Evolutionary conservation across 2,888 invertebrate genomes (phyloP), one percentile per base, ranked within the genome.

Genomic region (Nezara viridula): DNA sequence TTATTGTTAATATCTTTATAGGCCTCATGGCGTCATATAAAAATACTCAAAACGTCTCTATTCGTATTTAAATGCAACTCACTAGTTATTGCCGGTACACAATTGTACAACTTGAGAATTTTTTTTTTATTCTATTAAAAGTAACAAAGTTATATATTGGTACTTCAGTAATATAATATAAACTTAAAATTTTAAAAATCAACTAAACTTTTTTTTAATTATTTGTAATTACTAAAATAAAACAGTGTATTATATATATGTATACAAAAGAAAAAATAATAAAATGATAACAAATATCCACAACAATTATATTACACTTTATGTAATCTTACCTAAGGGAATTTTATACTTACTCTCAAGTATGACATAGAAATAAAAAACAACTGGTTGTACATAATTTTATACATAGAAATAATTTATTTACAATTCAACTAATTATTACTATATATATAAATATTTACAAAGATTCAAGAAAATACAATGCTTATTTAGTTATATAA

Each of bases 381-480:
- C 55, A 60, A 73, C 7, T 37, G 66, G 32, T 73, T 37, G 32
- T 55, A 27, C n/a, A 52, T 49, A 24, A 52, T 16, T 86, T 86
- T 50, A 55, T 52, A 52, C 86, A 86, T 52, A 37, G 86, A 52
- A 86, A 50, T 37, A 86, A 2, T 50, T 37, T 86, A 86, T 85
- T 85, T 81, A 81, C 81, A 81, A 81, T 81, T 81, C n/a, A 81
- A 81, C 81, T 81, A 81, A 81, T 81, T 40, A 44, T n/a, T 81
- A 81, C 66, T 81, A 81, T 81, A n/a, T 81, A 81, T 81, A 81
- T 81, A 44, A 81, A 81, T 81, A 81, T 81, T 44, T 81, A 81
- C 81, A 81, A 81, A 81, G n/a, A 44, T 10, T 81, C 81, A 81
- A 81, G 81, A 81, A 81, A 81, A 81, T 81, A 81, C 81, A 81